Evolutionary conservation across 30 jellyfish, hydroid and myxozoan species (phyloP).

Genomic region (Aurelia sp.): DNA sequence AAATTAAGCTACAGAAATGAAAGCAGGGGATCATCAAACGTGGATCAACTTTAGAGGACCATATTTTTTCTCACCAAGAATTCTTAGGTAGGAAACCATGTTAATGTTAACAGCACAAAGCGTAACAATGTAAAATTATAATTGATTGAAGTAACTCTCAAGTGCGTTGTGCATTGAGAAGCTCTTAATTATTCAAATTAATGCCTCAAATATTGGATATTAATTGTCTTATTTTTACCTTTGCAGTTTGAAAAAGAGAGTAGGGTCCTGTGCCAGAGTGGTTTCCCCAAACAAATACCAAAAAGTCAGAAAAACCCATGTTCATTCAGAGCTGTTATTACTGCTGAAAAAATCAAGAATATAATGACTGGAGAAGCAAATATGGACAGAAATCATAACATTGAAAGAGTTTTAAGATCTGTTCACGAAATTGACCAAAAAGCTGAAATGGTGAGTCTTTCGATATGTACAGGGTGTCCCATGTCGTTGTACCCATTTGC

Average conservation of each 20-base stretch:
- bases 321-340: conserved; percentile 37
- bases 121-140: too few species aligned
- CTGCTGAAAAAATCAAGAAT: conserved; percentile 56
- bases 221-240: neutral
- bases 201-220: neutral
- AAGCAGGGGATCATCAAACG: too few species aligned
- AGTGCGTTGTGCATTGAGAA: too few species aligned
- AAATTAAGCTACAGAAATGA: too few species aligned
- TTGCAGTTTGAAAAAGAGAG: conserved; percentile 44
- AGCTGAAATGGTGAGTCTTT: conserved; percentile 21
- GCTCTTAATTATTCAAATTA: too few species aligned
- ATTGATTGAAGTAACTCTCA: too few species aligned
- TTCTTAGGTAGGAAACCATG: too few species aligned
- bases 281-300: conserved; percentile 51
- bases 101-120: too few species aligned
- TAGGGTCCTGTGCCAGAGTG: conserved; percentile 47
- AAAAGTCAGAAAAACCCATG: conserved; percentile 17
- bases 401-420: conserved; percentile 42
- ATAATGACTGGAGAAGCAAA: conserved; percentile 69
- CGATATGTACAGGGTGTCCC: too few species aligned
- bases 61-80: too few species aligned
- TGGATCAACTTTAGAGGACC: too few species aligned
- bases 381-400: conserved; percentile 49
- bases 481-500: too few species aligned
- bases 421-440: conserved; percentile 46